Conservation (phyloP, 2,113 vertebrate genomes). For the Emydocephalus ijimae region DNA sequence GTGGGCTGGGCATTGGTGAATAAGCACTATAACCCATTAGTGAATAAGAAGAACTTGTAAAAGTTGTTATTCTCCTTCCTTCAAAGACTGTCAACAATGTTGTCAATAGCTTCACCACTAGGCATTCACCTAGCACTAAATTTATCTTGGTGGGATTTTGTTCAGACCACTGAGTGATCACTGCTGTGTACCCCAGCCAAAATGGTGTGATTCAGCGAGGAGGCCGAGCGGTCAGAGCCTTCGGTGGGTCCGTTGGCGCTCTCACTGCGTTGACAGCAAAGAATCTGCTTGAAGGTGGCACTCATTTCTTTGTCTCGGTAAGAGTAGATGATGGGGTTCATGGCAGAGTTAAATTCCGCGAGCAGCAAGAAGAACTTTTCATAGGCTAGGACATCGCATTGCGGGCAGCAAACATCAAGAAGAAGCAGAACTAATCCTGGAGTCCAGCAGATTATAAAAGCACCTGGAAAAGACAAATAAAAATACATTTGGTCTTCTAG, state of each 20-base stretch:
- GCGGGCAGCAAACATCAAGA: constrained; percentile 90
- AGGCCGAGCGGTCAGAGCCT: constrained; percentile 91
- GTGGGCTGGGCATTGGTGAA: fast-evolving
- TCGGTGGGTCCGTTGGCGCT: constrained; percentile 83
- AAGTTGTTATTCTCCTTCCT: constrained; percentile 45
- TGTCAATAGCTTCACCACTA: fast-evolving
- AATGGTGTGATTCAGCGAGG: constrained; percentile 95
- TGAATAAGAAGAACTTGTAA: constrained; percentile 63
- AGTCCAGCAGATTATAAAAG: constrained; percentile 98
- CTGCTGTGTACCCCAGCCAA: constrained; percentile 85
- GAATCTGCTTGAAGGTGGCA: constrained; percentile 94
- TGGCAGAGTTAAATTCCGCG: constrained; percentile 96
- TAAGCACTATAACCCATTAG: constrained; percentile 69
- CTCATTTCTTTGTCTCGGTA: constrained; percentile 99
- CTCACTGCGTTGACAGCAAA: constrained; percentile 92
- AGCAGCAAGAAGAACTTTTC: constrained; percentile 98
- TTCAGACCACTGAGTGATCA: constrained; percentile 92
- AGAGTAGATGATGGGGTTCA: constrained; percentile 99
- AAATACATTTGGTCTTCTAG: background rate
- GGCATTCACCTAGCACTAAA: background rate
- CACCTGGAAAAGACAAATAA: constrained; percentile 70
- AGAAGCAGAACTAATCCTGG: constrained; percentile 93
- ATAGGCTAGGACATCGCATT: constrained; percentile 86
- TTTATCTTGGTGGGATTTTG: background rate
- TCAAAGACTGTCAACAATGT: background rate